Conservation (phyloP, 2,888 invertebrate genomes). For the Spatulosminthurus flaviceps region DNA sequence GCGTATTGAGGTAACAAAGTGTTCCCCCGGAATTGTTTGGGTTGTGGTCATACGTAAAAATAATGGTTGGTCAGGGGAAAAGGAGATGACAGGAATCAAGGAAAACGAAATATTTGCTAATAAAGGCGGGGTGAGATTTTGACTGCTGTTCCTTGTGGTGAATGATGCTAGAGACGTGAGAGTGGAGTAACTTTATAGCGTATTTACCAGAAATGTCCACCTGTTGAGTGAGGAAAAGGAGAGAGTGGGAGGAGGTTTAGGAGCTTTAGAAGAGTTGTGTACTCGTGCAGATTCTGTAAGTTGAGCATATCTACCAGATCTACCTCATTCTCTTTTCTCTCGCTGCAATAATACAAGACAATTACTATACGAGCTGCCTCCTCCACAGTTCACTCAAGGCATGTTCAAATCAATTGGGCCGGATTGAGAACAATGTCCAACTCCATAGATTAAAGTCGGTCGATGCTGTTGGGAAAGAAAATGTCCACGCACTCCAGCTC, state of each 20-base stretch:
- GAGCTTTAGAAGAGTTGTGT: neutral
- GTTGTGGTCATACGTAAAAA: too few species aligned
- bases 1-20: too few species aligned
- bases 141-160: neutral
- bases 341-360: too few species aligned
- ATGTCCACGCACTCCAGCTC: too few species aligned
- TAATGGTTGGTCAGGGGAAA: too few species aligned
- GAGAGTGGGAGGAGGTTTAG: neutral
- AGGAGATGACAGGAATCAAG: neutral
- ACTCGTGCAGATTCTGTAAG: neutral
- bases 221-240: slow-evolving; percentile 1
- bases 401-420: neutral
- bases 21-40: too few species aligned
- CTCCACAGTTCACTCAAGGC: too few species aligned
- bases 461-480: neutral
- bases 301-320: too few species aligned
- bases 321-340: too few species aligned
- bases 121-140: neutral
- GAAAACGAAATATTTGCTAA: neutral
- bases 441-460: neutral
- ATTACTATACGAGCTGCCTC: too few species aligned
- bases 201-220: neutral
- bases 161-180: neutral
- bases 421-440: neutral
- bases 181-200: neutral